phyloP scores from a whole-genome alignment of 1,140 invertebrate species.

The Xylocopa sonorina region DNA sequence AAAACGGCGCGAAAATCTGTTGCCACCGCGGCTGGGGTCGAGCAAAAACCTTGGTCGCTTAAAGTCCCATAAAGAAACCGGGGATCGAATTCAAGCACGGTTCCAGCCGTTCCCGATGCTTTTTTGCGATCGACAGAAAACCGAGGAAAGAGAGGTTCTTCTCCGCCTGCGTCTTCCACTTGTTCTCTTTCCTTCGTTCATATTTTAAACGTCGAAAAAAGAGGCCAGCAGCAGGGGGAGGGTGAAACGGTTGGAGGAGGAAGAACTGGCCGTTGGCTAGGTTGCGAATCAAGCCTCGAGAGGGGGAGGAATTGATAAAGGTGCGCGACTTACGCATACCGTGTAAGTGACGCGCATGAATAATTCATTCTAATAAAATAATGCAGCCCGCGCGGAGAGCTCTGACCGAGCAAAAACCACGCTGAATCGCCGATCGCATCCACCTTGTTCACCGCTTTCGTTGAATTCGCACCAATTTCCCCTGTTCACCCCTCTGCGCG shows the following conservation, averaged over 20 bases:
- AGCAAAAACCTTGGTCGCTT: slow-evolving; percentile 31
- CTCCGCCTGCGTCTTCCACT: background rate
- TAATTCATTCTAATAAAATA: slow-evolving; percentile 82
- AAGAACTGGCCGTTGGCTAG: slow-evolving; percentile 17
- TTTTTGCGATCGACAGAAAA: background rate
- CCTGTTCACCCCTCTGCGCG: background rate
- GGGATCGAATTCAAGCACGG: background rate
- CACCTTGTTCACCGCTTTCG: background rate
- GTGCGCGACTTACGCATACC: slow-evolving; percentile 78
- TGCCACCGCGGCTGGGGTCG: background rate
- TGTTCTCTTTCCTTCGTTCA: no score
- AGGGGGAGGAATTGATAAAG: slow-evolving; percentile 74
- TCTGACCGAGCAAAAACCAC: slow-evolving; percentile 56
- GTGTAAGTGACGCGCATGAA: slow-evolving; percentile 80
- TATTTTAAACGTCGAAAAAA: background rate
- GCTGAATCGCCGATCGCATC: slow-evolving; percentile 22
- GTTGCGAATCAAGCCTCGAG: slow-evolving; percentile 6
- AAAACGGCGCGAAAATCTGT: slow-evolving; percentile 23
- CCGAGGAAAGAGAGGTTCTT: slow-evolving; percentile 5
- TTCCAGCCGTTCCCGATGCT: background rate
- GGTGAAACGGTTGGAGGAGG: slow-evolving; percentile 7
- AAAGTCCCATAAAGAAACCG: slow-evolving; percentile 46
- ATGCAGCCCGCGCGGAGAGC: slow-evolving; percentile 67
- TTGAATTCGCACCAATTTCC: slow-evolving; percentile 26
- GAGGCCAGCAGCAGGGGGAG: background rate